Evolutionary conservation across 2,113 vertebrate genomes (phyloP).

Genomic region (Macquaria australasica): DNA sequence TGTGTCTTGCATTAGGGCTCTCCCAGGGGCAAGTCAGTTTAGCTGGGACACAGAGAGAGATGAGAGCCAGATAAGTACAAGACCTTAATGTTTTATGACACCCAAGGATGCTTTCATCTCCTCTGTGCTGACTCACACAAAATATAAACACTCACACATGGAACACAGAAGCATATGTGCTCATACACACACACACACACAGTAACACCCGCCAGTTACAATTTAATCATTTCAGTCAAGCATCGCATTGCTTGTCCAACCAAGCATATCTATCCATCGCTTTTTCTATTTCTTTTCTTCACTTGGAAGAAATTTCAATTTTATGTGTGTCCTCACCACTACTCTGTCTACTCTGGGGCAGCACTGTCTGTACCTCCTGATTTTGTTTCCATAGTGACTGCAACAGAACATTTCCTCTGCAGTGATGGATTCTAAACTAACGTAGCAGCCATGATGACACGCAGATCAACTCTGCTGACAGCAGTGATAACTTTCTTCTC

Average conservation of each 20-base stretch:
- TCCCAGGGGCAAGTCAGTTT: slow-evolving; percentile 40
- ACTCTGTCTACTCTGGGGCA: slow-evolving; percentile 65
- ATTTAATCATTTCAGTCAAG: slow-evolving; percentile 78
- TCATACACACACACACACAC: neutral
- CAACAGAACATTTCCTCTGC: slow-evolving; percentile 75
- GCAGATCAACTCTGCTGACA: slow-evolving; percentile 77
- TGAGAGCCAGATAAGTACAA: slow-evolving; percentile 60
- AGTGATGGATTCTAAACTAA: slow-evolving; percentile 79
- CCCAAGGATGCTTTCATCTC: slow-evolving; percentile 69
- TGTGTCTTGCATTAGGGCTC: slow-evolving; percentile 46
- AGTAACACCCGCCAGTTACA: slow-evolving; percentile 67
- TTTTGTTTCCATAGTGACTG: slow-evolving; percentile 84
- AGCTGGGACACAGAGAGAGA: slow-evolving; percentile 54
- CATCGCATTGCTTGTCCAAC: slow-evolving; percentile 71
- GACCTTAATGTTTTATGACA: slow-evolving; percentile 72
- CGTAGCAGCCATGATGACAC: slow-evolving; percentile 74
- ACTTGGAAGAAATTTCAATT: slow-evolving; percentile 76
- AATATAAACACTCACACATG: slow-evolving; percentile 56
- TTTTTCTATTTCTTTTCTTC: slow-evolving; percentile 71
- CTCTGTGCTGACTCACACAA: slow-evolving; percentile 48
- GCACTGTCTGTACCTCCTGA: slow-evolving; percentile 78
- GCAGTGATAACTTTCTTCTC: slow-evolving; percentile 72
- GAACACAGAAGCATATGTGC: slow-evolving; percentile 38
- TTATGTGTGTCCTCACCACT: slow-evolving; percentile 66
- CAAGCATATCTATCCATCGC: slow-evolving; percentile 73